Evolutionary conservation across 2,113 vertebrate species (phyloP).

Genomic region (Calyptomena viridis): DNA sequence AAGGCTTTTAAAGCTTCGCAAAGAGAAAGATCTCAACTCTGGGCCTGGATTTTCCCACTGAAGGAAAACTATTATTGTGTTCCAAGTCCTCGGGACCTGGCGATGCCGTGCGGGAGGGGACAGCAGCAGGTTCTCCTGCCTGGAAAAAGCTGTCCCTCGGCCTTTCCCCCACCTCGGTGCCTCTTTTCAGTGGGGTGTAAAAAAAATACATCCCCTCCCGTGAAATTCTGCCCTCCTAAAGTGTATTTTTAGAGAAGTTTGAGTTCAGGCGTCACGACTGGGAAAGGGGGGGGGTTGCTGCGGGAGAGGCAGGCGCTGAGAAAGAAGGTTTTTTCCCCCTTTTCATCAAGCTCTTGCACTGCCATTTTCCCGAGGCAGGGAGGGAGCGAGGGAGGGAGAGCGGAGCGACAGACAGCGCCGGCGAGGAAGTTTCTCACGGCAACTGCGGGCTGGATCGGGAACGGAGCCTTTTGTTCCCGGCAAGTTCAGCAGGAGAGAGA

Average conservation of each 20-base stretch:
- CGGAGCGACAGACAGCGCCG: constrained; percentile 30
- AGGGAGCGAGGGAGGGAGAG: constrained; percentile 47
- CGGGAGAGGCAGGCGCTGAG: neutral
- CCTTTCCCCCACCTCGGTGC: neutral
- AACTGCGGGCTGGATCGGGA: constrained; percentile 75
- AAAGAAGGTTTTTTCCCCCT: neutral
- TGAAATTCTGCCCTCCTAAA: constrained; percentile 1
- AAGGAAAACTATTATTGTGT: constrained; percentile 14
- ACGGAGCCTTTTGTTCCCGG: constrained; percentile 71
- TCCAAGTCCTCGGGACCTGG: neutral
- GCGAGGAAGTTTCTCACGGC: constrained; percentile 67
- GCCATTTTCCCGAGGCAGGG: constrained; percentile 72
- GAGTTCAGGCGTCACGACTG: neutral
- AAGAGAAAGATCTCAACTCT: constrained; percentile 32
- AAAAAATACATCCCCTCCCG: neutral
- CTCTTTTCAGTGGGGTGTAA: neutral
- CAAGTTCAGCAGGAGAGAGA: constrained; percentile 56
- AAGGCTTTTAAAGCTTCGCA: neutral
- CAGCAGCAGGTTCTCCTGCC: neutral
- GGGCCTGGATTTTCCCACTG: constrained; percentile 27
- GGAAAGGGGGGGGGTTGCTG: neutral
- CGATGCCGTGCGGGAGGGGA: neutral
- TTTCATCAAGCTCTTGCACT: constrained; percentile 50
- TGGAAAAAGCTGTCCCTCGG: neutral
- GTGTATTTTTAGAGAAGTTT: constrained; percentile 28